Evolutionary conservation across 2,797 vertebrate genomes (phyloP), one percentile per base, ranked within the genome.

Genomic region (Benthosema pterotum): DNA sequence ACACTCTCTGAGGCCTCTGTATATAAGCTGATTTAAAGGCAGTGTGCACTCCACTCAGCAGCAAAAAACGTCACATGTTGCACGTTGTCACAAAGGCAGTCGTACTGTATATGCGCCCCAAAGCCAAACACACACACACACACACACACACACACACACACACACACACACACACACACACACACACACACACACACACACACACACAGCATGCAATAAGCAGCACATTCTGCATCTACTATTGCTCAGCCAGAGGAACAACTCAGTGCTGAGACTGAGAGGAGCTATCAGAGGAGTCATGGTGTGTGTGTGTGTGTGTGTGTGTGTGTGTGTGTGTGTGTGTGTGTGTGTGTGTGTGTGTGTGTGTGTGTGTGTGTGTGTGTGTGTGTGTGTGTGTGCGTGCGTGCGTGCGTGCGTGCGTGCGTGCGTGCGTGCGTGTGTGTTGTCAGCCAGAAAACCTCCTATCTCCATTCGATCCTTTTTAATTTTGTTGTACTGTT

Each of bases 21-120:
- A 86, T 62, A 52, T 89, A 87, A 86, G 78, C 75, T 87, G 83
- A 86, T 91, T 87, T 84, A 65, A 83, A 65, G 72, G 79, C 75
- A 52, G 72, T 79, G 54, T 80, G 54, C 60, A 67, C 79, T 91
- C 83, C 60, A 67, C 79, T 91, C 83, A 86, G 84, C 83, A 87
- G 84, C 83, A 82, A 67, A 88, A 85, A 82, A 70, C 69, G 65
- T 75, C 70, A 59, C 58, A 72, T 4, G 8, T 48, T 78, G 60
- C 73, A 66, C n/a, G n/a, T n/a, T n/a, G n/a, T n/a, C n/a, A n/a
- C 42, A 69, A 15, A 12, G 57, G 62, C 17, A 64, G 43, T 43
- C 52, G 22, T 25, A n/a, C n/a, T n/a, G n/a, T n/a, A 15, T 59
- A 47, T n/a, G 4, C 8, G 69, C 68, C 32, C 63, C 56, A 63